phyloP scores from a whole-genome alignment of 2,888 invertebrate species.

The Agriopis marginaria region DNA sequence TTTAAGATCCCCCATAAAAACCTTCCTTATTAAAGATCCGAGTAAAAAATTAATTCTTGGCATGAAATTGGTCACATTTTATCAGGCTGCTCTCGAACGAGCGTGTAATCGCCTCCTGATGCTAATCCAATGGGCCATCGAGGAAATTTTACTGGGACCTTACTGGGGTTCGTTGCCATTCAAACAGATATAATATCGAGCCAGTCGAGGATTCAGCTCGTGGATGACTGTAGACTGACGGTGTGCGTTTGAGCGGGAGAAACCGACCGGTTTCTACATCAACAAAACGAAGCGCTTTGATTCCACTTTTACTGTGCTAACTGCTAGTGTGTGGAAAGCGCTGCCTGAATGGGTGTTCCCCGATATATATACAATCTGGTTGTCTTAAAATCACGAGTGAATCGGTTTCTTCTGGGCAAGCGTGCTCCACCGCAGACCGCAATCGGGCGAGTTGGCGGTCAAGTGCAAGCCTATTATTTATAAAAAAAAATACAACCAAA shows the following conservation, averaged over 20 bases:
- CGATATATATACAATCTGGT: too few species aligned
- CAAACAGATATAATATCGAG: slow-evolving; percentile 33
- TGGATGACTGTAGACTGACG: not conserved
- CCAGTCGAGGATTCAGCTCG: slow-evolving; percentile 7
- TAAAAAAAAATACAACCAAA: too few species aligned
- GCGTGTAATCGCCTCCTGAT: slow-evolving; percentile 72
- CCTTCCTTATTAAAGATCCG: slow-evolving; percentile 38
- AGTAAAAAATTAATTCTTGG: slow-evolving; percentile 47
- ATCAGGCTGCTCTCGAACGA: slow-evolving; percentile 56
- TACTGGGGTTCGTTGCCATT: slow-evolving; percentile 59
- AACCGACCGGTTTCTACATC: not conserved
- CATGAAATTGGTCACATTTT: slow-evolving; percentile 62
- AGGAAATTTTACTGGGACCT: slow-evolving; percentile 70
- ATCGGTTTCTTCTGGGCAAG: too few species aligned
- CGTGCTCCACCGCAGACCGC: too few species aligned
- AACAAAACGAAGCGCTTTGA: too few species aligned
- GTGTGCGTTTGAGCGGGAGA: not conserved
- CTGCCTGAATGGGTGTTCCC: too few species aligned
- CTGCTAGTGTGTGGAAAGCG: too few species aligned
- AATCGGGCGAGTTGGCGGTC: too few species aligned
- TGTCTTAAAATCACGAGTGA: too few species aligned
- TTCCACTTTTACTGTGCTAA: too few species aligned
- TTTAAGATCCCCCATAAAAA: slow-evolving; percentile 27
- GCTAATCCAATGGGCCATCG: slow-evolving; percentile 80
- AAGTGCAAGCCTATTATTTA: too few species aligned